Evolutionary conservation across 2,797 vertebrate genomes (phyloP), one percentile per base, ranked within the genome.

Genomic region (Loris lydekkerianus): DNA sequence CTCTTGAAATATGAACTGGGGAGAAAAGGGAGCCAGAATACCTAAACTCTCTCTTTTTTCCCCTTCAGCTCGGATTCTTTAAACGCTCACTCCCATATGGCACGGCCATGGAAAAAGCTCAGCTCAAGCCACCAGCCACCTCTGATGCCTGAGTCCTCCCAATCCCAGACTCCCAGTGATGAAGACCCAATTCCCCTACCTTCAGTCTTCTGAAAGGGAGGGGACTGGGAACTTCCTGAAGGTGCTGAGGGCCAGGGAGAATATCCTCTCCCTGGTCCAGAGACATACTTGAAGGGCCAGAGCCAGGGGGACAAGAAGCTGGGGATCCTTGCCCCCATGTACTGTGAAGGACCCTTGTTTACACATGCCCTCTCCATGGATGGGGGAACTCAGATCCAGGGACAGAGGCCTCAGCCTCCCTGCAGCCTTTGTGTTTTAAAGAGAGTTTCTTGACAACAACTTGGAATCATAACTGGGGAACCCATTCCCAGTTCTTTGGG

Each of bases 81-180:
- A 99, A 99, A 97, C 98, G 99, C 94, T 99, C 99, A 14, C 98
- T 99, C 94, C 99, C 99, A 0, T 99, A 99, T 0, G 99, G 99
- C 98, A 99, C 99, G 0, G 99, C 99, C 94, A 99, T 99, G 99
- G 99, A 99, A 98, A 99, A 99, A 98, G 99, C 99, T 34, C 99
- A 99, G 86, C 99, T 99, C 93, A 99, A 99, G 98, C 99, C 99
- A 82, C 99, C 99, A 98, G 99, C 99, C 93, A 98, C 99, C 60
- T 99, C 99, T 0, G 99, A 99, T 98, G 99, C 99, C 97, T 99
- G 98, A 92, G 63, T 76, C 81, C 43, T 97, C 86, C 92, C 77
- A 18, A 85, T 73, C 86, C 89, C 96, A 88, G 97, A 97, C 92
- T 96, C 97, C 95, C 63, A 80, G 90, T 86, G 56, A 91, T 85